A percentile compares a stretch with the other conserved stretches of the same genome.
Evolutionary conservation across 2,888 invertebrate genomes (phyloP).

Genomic region (Eudasyphora cyanicolor): DNA sequence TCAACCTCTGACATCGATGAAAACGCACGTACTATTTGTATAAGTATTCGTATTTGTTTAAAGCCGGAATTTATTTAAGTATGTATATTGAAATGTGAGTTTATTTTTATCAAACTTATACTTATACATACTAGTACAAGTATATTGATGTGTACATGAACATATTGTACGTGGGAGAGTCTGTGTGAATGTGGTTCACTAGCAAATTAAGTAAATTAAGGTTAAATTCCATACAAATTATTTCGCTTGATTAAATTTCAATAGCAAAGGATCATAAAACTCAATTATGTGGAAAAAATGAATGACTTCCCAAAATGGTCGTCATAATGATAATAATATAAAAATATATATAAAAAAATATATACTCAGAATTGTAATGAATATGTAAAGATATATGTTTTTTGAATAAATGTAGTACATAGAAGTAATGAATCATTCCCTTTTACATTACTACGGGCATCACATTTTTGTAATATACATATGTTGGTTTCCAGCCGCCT

Average conservation of each 20-base stretch:
- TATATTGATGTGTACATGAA: not conserved
- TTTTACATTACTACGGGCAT: too few species aligned
- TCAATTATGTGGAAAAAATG: not conserved
- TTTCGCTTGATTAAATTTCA: conserved; percentile 14
- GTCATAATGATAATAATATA: too few species aligned
- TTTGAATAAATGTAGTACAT: not conserved
- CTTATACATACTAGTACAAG: not conserved
- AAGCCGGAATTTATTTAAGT: not conserved
- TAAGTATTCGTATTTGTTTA: not conserved
- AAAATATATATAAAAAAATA: too few species aligned
- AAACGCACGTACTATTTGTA: not conserved
- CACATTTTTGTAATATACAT: too few species aligned
- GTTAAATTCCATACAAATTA: conserved; percentile 9
- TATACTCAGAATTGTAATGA: too few species aligned
- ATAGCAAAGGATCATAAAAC: not conserved
- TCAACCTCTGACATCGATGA: too few species aligned
- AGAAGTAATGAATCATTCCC: too few species aligned
- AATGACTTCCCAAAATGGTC: too few species aligned
- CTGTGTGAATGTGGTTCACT: not conserved
- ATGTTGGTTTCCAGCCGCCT: too few species aligned
- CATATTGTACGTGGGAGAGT: not conserved
- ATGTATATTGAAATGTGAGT: not conserved
- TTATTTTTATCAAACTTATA: too few species aligned
- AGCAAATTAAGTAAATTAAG: conserved; percentile 22
- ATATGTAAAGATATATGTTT: too few species aligned